Base-by-base conservation (phyloP, 2,888 invertebrate genomes). In the Palloptera scutellata region DNA sequence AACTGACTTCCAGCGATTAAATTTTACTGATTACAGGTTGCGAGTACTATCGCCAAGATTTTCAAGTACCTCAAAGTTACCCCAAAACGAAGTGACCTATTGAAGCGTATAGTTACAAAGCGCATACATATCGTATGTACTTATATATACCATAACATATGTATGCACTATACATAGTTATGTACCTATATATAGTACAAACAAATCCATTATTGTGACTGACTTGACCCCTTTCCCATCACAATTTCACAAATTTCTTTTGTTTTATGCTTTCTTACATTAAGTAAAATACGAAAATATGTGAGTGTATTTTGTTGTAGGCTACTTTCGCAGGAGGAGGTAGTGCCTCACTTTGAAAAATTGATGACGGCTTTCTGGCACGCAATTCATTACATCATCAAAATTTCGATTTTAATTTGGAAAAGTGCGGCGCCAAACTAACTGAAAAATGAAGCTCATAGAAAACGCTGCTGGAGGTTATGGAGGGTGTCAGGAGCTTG, bases 331-430 rank as follows among this genome's bases (percentile, higher is more conserved):
- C 30, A 30, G 30, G 30, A 30, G 41, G 15, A 40, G 61, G 45
- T 52, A 41, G 57, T 20, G 20, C 15, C 42, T 12, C 19, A 57
- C 41, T 53, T 30, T 40, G 60, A 54, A 60, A 75, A 74, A 74
- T 76, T 78, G 77, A 78, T 81, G 81, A 81, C 81, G 81, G 74
- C 70, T 70, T 70, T 41, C 67, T 55, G 74, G 76, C 81, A 81
- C 81, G 81, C 81, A 77, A 81, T 79, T 77, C 69, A 79, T 81
- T 76, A 78, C 81, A 76, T 81, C 81, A 81, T 73, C 74, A 70
- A 67, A 61, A 48, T 5, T 30, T 30, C 30, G 30, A 30, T 30
- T 30, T 30, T 30, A 30, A 30, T 30, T 30, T 55, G n/a, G 40
- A 40, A 51, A 64, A 54, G 48, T 61, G 48, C 6, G 43, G 42